Conservation (phyloP, 2,797 vertebrate species). For the Protosalanx chinensis region DNA sequence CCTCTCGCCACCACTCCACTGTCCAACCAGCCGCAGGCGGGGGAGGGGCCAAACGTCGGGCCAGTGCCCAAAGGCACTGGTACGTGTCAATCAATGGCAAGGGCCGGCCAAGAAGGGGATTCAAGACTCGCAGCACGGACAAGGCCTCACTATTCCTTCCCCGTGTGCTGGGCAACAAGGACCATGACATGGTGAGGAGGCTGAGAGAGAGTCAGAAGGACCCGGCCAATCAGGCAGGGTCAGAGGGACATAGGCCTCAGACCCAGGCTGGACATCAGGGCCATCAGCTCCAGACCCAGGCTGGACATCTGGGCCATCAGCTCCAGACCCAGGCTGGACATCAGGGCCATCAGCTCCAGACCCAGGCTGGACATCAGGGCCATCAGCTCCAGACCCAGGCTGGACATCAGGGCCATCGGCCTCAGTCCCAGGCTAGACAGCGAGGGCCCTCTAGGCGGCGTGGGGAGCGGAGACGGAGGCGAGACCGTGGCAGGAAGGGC, state of each 20-base stretch:
- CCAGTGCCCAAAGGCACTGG: constrained; percentile 86
- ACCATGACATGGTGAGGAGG: constrained; percentile 87
- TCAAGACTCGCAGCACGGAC: constrained; percentile 92
- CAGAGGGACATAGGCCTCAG: too few relatives aligned
- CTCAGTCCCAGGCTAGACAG: constrained; percentile 35
- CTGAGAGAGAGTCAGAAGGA: constrained; percentile 67
- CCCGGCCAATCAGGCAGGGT: background rate
- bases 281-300: too few relatives aligned
- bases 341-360: background rate
- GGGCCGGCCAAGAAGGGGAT: constrained; percentile 91
- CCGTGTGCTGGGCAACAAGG: constrained; percentile 87
- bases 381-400: constrained; percentile 13
- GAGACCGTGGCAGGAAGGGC: constrained; percentile 55
- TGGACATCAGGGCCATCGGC: constrained; percentile 25
- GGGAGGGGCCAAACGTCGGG: constrained; percentile 63
- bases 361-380: constrained; percentile 34
- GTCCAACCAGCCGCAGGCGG: constrained; percentile 66
- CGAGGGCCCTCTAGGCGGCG: constrained; percentile 36
- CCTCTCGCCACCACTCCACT: constrained; percentile 84
- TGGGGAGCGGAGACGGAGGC: constrained; percentile 64
- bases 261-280: too few relatives aligned
- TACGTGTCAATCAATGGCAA: constrained; percentile 95
- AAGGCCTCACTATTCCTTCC: constrained; percentile 96
- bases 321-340: constrained; percentile 36
- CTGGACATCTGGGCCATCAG: background rate